Base-by-base conservation (phyloP, 2,888 invertebrate genomes). In the Mythimna impura region DNA sequence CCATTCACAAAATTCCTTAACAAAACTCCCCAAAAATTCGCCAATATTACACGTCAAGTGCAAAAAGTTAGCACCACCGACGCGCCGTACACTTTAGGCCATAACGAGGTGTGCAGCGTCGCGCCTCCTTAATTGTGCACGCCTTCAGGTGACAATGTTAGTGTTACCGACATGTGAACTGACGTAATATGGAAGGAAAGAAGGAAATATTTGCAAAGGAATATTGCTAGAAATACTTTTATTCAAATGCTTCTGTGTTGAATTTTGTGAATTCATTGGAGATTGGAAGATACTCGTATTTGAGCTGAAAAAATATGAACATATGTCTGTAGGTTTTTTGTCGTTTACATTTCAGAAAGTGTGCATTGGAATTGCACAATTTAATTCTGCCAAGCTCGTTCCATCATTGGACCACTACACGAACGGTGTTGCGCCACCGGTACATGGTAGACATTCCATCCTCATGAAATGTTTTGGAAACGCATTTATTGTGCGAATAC, bases 61-160 rank as follows among this genome's bases (percentile, higher is more conserved):
- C 57, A 61, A 67, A 69, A 73, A 79, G 40, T 69, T 57, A 66
- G 50, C n/a, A 63, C 54, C 43, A 54, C 69, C 57, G 57, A 17
- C 30, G 55, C 7, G 50, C 20, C 50, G 54, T 62, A 80, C 83
- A 74, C 80, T 80, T 61, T 61, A 10, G 55, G 69, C 52, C 36
- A 20, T 82, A 80, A 80, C 79, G 79, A 80, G 73, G 73, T 80
- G 54, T 65, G 25, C 82, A 66, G 17, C 54, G 40, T 50, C 74
- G 73, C 30, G 30, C 58, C 73, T 62, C 55, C 75, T 66, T 80
- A 80, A 80, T 80, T 83, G 69, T 80, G 25, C 55, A n/a, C 57
- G 57, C 50, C 57, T 61, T 58, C 66, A 61, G 61, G 66, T 67
- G 64, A 72, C 82, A 80, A 65, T 55, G 73, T 67, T 78, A 55